Percentiles rank a stretch among this genome's conserved stretches.
Evolutionary conservation across 2,888 invertebrate species (phyloP).

Genomic region (Aethes cnicana): DNA sequence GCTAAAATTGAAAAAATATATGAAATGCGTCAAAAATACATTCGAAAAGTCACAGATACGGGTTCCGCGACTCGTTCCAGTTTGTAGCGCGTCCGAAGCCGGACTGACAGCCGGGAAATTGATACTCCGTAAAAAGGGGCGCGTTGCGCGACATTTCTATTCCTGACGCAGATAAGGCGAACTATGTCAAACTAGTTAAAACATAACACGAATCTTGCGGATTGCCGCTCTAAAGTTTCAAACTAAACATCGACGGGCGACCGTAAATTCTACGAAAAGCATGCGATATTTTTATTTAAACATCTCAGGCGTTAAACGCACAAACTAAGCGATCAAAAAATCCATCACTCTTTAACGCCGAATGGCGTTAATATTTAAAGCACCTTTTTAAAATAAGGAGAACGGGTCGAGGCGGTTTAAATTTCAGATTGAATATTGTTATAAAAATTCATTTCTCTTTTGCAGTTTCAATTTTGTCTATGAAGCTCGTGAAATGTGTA

Average conservation of each 20-base stretch:
- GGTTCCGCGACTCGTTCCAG: slow-evolving; percentile 2
- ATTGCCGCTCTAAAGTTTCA: slow-evolving; percentile 8
- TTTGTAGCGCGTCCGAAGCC: background rate
- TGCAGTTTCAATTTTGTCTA: too few species aligned
- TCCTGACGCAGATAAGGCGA: slow-evolving; percentile 18
- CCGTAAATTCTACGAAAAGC: slow-evolving; percentile 2
- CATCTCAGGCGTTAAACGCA: too few species aligned
- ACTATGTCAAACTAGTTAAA: slow-evolving; percentile 19
- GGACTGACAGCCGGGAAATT: slow-evolving; percentile 34
- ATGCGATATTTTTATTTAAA: background rate
- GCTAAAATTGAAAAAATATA: too few species aligned
- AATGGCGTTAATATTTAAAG: too few species aligned
- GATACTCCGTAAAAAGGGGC: slow-evolving; percentile 34
- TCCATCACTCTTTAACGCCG: too few species aligned
- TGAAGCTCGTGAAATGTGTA: too few species aligned
- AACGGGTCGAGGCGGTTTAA: too few species aligned
- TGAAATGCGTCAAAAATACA: too few species aligned
- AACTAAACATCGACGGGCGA: slow-evolving; percentile 2
- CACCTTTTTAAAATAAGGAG: too few species aligned
- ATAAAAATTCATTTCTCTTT: too few species aligned
- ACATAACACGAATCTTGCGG: slow-evolving; percentile 9
- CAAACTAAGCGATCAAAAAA: too few species aligned
- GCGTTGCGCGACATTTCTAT: slow-evolving; percentile 26
- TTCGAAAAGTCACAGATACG: slow-evolving; percentile 2
- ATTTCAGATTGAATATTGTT: too few species aligned